Conservation (phyloP, 2,888 invertebrate genomes). For the Ariolimax columbianus region DNA sequence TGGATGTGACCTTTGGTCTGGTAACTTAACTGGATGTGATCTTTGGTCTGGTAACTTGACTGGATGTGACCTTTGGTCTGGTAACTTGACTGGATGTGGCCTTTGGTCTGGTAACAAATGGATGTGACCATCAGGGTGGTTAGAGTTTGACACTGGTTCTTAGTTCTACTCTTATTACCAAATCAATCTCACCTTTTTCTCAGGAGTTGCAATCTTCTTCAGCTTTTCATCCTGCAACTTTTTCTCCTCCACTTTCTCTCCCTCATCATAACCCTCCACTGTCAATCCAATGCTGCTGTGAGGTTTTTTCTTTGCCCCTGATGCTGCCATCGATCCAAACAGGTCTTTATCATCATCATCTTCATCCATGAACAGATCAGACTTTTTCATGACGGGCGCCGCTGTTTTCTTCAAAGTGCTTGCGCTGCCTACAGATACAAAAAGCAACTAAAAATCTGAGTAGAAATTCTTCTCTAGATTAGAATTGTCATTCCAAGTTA, state of each 20-base stretch:
- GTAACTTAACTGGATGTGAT: too few relatives aligned
- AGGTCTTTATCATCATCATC: conserved; percentile 35
- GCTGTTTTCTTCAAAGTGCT: neutral
- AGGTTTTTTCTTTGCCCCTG: conserved; percentile 30
- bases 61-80: too few relatives aligned
- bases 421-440: neutral
- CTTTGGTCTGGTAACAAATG: too few relatives aligned
- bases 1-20: too few relatives aligned
- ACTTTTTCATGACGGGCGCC: conserved; percentile 25
- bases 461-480: too few relatives aligned
- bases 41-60: too few relatives aligned
- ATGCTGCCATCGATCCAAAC: neutral
- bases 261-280: conserved; percentile 48
- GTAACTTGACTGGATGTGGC: too few relatives aligned
- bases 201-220: conserved; percentile 35
- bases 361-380: conserved; percentile 54
- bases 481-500: too few relatives aligned
- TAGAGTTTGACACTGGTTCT: too few relatives aligned
- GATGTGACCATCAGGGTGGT: too few relatives aligned
- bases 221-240: conserved; percentile 36
- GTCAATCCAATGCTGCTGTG: conserved; percentile 39
- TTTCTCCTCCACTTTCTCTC: conserved; percentile 24
- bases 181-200: conserved; percentile 42
- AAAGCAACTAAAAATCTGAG: neutral
- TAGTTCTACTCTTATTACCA: too few relatives aligned